Conservation (phyloP, 2,113 vertebrate genomes). For the Oncorhynchus nerka region DNA sequence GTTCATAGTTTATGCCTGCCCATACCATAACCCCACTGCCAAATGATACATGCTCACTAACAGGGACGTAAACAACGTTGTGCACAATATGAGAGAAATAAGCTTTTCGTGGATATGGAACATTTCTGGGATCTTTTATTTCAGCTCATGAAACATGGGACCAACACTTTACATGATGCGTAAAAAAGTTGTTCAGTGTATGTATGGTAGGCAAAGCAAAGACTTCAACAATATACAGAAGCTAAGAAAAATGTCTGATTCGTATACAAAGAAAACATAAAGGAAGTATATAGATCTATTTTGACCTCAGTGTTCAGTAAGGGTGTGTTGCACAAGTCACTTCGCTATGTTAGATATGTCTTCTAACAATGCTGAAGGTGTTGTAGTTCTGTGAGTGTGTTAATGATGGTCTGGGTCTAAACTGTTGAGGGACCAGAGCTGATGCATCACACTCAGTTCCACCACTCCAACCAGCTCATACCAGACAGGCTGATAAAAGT, state of each 20-base stretch:
- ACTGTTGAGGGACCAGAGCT: constrained; percentile 57
- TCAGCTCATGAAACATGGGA: too few species aligned
- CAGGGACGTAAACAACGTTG: too few species aligned
- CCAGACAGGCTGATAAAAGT: not conserved
- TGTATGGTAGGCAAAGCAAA: too few species aligned
- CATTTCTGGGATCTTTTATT: too few species aligned
- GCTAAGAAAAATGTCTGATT: not conserved
- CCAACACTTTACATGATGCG: too few species aligned
- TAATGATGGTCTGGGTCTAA: constrained; percentile 72
- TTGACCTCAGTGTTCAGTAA: not conserved
- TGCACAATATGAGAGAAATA: too few species aligned
- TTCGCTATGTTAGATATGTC: not conserved
- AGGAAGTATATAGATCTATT: not conserved
- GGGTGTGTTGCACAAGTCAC: not conserved
- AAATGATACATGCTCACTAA: too few species aligned
- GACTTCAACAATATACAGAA: not conserved
- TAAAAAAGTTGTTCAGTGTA: too few species aligned
- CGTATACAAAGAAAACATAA: not conserved
- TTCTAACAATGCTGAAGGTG: constrained; percentile 1
- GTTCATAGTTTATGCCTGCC: too few species aligned
- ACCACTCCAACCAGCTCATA: not conserved
- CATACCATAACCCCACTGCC: too few species aligned
- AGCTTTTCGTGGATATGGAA: too few species aligned
- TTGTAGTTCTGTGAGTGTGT: constrained; percentile 46
- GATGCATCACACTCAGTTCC: constrained; percentile 55